These are phyloP conservation scores for Folsomia candida DNA, from an alignment of 2,888 invertebrate species.

Conservation along the genomic window DNA sequence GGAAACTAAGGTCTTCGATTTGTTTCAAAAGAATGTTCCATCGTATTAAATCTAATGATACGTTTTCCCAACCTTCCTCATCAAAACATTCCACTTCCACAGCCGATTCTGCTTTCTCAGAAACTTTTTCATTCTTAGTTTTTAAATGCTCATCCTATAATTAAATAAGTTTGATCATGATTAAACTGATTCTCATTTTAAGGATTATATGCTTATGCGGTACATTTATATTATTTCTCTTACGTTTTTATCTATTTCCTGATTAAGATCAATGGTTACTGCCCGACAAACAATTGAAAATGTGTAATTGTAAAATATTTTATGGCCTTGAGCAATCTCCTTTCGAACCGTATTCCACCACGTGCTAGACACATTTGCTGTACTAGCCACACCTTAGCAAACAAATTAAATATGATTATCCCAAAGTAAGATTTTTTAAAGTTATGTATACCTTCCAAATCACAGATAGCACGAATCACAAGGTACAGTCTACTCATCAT, in stretches of 20 bases:
- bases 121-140: not conserved
- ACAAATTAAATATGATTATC: not conserved
- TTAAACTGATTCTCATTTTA: too few relatives aligned
- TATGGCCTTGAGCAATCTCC: conserved; percentile 68
- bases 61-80: conserved; percentile 72
- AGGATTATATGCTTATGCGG: too few relatives aligned
- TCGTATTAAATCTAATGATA: conserved; percentile 79
- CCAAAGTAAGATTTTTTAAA: too few relatives aligned
- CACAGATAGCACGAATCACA: conserved; percentile 60
- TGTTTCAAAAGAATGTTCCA: conserved; percentile 85
- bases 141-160: not conserved
- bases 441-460: conserved; percentile 55
- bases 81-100: conserved; percentile 22
- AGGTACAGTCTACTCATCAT: conserved; percentile 45
- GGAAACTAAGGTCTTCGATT: conserved; percentile 79
- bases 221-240: too few relatives aligned
- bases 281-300: conserved; percentile 80
- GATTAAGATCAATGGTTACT: conserved; percentile 62
- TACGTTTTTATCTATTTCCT: conserved; percentile 44
- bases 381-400: conserved; percentile 57
- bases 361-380: conserved; percentile 68
- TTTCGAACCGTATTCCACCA: conserved; percentile 82
- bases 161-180: too few relatives aligned
- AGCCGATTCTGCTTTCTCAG: not conserved
- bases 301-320: conserved; percentile 74